Percentiles rank a stretch among this genome's conserved stretches.
Evolutionary conservation across 1,140 invertebrate genomes (phyloP).

Genomic region (Helicoverpa zea): DNA sequence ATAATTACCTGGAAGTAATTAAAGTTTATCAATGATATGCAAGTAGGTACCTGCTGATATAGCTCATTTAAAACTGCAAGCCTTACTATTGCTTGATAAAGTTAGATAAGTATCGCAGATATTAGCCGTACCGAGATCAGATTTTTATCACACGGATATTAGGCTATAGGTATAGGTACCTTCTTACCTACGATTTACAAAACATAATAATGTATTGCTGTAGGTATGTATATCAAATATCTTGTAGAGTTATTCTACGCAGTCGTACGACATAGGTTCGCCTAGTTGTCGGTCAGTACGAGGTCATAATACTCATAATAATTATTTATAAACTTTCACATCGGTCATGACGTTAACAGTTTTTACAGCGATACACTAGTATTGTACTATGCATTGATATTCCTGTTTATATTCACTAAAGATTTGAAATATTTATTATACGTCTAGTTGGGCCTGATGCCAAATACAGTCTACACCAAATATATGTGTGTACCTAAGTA

Average conservation of each 20-base stretch:
- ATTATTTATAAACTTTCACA: slow-evolving; percentile 46
- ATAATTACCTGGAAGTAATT: too few species aligned
- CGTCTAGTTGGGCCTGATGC: slow-evolving; percentile 65
- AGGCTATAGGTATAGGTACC: too few species aligned
- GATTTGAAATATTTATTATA: slow-evolving; percentile 64
- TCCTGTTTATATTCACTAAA: slow-evolving; percentile 59
- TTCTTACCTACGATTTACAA: too few species aligned
- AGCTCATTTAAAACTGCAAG: too few species aligned
- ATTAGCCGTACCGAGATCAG: too few species aligned
- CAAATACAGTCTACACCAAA: slow-evolving; percentile 66
- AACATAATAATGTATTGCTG: too few species aligned
- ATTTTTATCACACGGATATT: too few species aligned
- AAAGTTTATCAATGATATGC: too few species aligned
- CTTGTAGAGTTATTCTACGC: background rate
- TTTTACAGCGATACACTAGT: slow-evolving; percentile 42
- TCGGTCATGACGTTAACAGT: slow-evolving; percentile 31
- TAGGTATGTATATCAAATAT: background rate
- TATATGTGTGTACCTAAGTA: slow-evolving; percentile 51
- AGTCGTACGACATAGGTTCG: background rate
- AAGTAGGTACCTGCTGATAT: too few species aligned
- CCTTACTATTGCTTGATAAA: too few species aligned
- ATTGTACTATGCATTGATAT: slow-evolving; percentile 45
- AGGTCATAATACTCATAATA: slow-evolving; percentile 40
- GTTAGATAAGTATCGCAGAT: too few species aligned
- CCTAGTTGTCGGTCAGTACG: background rate